A percentile compares a stretch with the other conserved stretches of the same genome.
These are phyloP conservation scores for Diplodus sargus DNA, from an alignment of 2,797 vertebrate species.

Conservation along the genomic window DNA sequence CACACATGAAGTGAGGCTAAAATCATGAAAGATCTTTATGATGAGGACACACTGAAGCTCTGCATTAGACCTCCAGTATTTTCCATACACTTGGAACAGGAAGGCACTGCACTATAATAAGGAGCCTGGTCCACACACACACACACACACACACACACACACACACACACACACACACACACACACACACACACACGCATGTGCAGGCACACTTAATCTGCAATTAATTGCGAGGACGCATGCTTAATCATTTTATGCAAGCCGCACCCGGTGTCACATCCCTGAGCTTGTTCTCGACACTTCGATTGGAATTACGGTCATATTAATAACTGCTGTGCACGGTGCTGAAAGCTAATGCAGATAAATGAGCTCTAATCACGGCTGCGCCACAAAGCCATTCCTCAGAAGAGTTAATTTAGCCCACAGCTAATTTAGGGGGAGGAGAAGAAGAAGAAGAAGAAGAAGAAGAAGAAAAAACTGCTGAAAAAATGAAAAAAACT, in stretches of 20 bases:
- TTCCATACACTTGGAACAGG: neutral
- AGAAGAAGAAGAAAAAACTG: slow-evolving; percentile 13
- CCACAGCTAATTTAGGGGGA: slow-evolving; percentile 35
- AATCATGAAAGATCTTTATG: neutral
- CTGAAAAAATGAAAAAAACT: neutral
- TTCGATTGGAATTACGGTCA: slow-evolving; percentile 39
- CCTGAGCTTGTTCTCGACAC: slow-evolving; percentile 43
- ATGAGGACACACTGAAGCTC: neutral
- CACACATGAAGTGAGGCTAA: neutral
- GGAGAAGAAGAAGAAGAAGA: neutral
- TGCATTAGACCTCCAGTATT: neutral
- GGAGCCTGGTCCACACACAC: slow-evolving; percentile 4
- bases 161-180: neutral
- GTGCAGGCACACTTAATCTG: slow-evolving; percentile 19
- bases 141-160: neutral
- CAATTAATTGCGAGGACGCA: slow-evolving; percentile 50
- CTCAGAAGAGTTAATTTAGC: slow-evolving; percentile 40
- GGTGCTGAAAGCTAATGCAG: slow-evolving; percentile 49
- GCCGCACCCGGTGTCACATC: slow-evolving; percentile 15
- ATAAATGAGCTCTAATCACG: slow-evolving; percentile 57
- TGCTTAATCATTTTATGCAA: slow-evolving; percentile 46
- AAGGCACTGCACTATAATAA: neutral
- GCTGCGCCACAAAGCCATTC: slow-evolving; percentile 39
- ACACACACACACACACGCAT: slow-evolving; percentile 1
- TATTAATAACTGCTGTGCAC: slow-evolving; percentile 44